Evolutionary conservation across 2,113 vertebrate genomes (phyloP).

Genomic region (Cochlearius cochlearius): DNA sequence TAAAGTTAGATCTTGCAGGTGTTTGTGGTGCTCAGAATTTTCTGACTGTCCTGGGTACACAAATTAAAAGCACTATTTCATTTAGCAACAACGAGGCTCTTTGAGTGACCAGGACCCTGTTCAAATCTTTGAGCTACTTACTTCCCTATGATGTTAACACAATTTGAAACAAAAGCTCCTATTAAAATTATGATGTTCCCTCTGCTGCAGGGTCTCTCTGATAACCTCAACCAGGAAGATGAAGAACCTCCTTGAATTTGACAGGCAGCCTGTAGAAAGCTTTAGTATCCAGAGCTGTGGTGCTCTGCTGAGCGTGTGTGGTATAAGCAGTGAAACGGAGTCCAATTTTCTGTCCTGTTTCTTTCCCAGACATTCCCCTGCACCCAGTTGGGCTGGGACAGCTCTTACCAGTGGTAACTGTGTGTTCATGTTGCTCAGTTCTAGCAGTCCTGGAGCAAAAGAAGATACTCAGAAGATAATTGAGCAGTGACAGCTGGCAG

Average conservation of each 20-base stretch:
- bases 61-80: background rate
- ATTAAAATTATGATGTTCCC: background rate
- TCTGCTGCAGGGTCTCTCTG: background rate
- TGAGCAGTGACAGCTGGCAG: background rate
- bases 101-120: background rate
- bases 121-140: background rate
- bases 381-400: background rate
- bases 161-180: background rate
- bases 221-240: background rate
- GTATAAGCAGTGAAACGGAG: background rate
- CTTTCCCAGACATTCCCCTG: background rate
- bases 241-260: background rate
- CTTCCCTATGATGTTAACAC: background rate
- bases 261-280: background rate
- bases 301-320: background rate
- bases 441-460: background rate
- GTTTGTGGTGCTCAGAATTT: background rate
- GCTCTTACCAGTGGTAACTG: background rate
- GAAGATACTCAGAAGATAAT: background rate
- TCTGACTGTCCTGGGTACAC: background rate
- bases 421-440: background rate
- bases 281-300: background rate
- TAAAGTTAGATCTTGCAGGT: background rate
- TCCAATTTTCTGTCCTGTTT: background rate
- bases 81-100: background rate